phyloP scores from a whole-genome alignment of 2,113 vertebrate species.

The Dicaeum eximium region DNA sequence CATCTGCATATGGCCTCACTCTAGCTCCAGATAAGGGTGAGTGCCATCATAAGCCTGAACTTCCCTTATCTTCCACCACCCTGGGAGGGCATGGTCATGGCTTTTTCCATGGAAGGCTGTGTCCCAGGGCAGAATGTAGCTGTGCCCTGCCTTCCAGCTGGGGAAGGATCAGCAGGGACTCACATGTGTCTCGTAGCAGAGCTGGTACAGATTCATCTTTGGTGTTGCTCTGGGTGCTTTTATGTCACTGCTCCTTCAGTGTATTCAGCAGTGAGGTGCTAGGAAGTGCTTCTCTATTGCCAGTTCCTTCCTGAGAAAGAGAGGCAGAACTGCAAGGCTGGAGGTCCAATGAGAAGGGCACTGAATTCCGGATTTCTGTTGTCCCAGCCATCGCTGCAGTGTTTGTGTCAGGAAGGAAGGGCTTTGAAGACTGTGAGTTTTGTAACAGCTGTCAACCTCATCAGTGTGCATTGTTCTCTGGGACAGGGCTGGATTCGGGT shows the following conservation, averaged over 20 bases:
- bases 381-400: rapidly evolving
- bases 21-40: neutral
- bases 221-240: neutral
- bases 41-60: neutral
- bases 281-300: neutral
- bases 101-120: neutral
- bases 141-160: neutral
- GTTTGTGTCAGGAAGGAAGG: neutral
- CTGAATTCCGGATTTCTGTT: neutral
- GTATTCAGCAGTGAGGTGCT: neutral
- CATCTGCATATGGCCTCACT: neutral
- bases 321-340: neutral
- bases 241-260: neutral
- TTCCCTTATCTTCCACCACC: neutral
- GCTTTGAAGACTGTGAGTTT: neutral
- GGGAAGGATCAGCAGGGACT: neutral
- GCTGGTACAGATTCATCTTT: rapidly evolving
- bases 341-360: rapidly evolving
- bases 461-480: neutral
- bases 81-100: rapidly evolving
- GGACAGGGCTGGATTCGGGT: neutral
- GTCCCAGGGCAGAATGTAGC: rapidly evolving
- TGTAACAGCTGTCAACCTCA: neutral
- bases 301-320: neutral
- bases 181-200: neutral